Evolutionary conservation across 2,113 vertebrate genomes (phyloP), one percentile per base, ranked within the genome.

Genomic region (Hemiprocne comata): DNA sequence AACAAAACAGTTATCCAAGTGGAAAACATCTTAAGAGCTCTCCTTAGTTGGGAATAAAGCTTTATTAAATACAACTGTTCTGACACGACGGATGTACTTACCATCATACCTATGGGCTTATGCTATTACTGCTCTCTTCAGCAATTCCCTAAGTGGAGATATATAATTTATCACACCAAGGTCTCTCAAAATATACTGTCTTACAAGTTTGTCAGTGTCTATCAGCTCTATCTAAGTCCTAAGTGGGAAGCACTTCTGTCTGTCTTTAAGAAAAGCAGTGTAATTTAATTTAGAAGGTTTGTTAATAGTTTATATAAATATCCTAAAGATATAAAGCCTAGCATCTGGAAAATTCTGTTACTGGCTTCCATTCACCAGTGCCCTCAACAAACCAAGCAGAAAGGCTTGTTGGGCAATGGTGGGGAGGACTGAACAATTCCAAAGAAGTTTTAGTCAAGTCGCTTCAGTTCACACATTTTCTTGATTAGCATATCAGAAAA

Each of bases 11-110:
- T 77, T 92, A 97, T 69, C 67, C 92, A 96, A 95, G 96, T 92
- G 93, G 97, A 97, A 98, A 98, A 98, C 61, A 74, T 85, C 89
- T 97, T 98, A 97, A 98, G 97, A 98, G 95, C 95, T 94, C 89
- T 97, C 95, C 74, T 51, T 96, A 94, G 96, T 89, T 96, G 90
- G 88, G 90, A 96, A 93, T 97, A 97, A 96, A 95, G 77, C 76
- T 97, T 97, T 97, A 94, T 95, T 95, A 97, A 98, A 86, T 95
- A 97, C 96, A 98, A 95, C 80, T 93, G 65, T 96, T 98, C 92
- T 94, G 90, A 97, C 95, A 97, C 29, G 17, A 94, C 95, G 81
- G 58, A 96, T 94, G 95, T 92, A 96, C 95, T 97, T 97, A 92
- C 80, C 66, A 42, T 95, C 96, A 97, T 89, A 95, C 87, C 96